Conservation (phyloP, 2,797 vertebrate species). For the Tapirus indicus region DNA sequence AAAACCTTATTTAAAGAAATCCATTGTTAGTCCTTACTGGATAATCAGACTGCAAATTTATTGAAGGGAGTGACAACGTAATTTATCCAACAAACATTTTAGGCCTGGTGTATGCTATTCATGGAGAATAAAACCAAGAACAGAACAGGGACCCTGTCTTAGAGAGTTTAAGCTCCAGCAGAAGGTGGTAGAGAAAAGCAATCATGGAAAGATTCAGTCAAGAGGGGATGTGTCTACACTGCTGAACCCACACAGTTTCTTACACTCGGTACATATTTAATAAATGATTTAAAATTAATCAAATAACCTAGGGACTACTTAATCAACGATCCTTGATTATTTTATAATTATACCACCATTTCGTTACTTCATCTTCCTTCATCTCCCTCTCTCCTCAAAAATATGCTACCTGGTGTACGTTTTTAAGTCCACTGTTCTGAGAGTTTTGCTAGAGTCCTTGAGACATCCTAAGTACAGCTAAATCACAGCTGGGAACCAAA, state of each 20-base stretch:
- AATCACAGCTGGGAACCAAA: neutral
- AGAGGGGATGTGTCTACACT: neutral
- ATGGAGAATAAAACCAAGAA: neutral
- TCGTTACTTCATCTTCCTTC: neutral
- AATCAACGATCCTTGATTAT: neutral
- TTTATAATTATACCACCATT: neutral
- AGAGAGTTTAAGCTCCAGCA: neutral
- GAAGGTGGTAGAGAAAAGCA: neutral
- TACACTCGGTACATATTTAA: neutral
- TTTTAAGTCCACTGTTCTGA: conserved; percentile 11
- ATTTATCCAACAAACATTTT: conserved; percentile 17
- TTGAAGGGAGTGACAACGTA: neutral
- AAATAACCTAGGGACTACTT: neutral
- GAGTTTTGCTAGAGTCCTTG: neutral
- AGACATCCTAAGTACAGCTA: neutral
- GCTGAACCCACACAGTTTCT: too few species aligned
- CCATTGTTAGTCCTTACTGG: neutral
- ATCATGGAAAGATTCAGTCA: neutral
- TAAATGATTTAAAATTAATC: neutral
- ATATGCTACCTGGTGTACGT: neutral
- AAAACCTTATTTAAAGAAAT: neutral
- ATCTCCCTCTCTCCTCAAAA: neutral
- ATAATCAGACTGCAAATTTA: neutral
- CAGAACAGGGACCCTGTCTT: neutral
- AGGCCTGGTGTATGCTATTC: neutral